Base-by-base conservation (phyloP, 2,888 invertebrate species). In the Epirrhoe tristata region DNA sequence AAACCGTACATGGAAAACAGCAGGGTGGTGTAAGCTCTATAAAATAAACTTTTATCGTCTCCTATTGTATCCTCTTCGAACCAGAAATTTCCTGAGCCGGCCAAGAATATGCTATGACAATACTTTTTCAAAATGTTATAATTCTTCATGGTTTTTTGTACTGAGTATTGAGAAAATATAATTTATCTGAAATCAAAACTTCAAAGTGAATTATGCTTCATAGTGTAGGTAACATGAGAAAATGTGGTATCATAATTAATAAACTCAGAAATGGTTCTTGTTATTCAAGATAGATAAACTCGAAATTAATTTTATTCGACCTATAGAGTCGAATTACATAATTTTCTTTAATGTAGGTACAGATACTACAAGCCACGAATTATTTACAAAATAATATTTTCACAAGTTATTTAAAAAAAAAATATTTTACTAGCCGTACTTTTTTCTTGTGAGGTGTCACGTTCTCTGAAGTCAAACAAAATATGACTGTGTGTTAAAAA, bases 61-160 rank as follows among this genome's bases (percentile, higher is more conserved):
- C 86, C 83, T 71, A 87, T 79, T 65, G 73, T 77, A 1, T 77
- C 79, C 50, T 85, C 78, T 74, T 89, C 82, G 60, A 82, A 88
- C 93, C 93, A 93, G 73, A 89, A 90, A 75, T 91, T 87, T 5
- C 92, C 91, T 24, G 84, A 78, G n/a, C 93, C 91, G 12, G 85
- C 74, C 54, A 82, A 67, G 74, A 81, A 92, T 72, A 90, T 86
- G 67, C 78, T 83, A 57, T 77, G 70, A 63, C 89, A 90, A 56
- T 81, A 80, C 1, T 66, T 76, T 76, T 86, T 88, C 34, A 92
- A 75, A 67, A 91, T 88, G 31, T 74, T 58, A 64, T 87, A 83
- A 77, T 88, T 84, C 74, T 83, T 89, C 92, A 92, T 92, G 36
- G 12, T 68, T 36, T 7, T 6, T 46, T 24, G 7, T 12, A 39